A percentile compares a stretch with the other conserved stretches of the same genome.
These are phyloP conservation scores for Aratinga solstitialis DNA, from an alignment of 2,797 vertebrate genomes.

Conservation along the genomic window DNA sequence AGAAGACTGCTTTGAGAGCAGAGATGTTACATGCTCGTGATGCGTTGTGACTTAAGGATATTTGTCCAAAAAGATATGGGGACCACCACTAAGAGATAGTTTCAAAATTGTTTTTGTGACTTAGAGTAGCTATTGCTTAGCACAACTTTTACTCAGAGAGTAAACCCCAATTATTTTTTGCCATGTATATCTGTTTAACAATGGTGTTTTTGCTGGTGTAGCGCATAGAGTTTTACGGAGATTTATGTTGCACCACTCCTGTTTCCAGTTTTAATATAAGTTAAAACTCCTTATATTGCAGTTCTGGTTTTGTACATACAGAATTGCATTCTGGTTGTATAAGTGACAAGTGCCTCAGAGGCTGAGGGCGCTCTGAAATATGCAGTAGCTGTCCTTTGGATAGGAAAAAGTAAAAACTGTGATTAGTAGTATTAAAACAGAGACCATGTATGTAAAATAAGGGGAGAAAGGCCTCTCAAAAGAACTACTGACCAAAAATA, in stretches of 20 bases:
- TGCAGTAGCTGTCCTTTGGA: neutral
- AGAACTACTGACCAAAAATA: neutral
- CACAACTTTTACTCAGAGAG: neutral
- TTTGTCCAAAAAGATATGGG: neutral
- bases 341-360: neutral
- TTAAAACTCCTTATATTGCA: neutral
- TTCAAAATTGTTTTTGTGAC: neutral
- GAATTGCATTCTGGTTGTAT: neutral
- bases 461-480: neutral
- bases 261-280: neutral
- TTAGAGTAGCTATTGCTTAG: neutral
- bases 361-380: neutral
- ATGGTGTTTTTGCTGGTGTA: neutral
- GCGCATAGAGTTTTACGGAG: neutral
- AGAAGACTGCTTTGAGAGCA: neutral
- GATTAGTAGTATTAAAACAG: neutral
- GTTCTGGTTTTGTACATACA: neutral
- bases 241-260: neutral
- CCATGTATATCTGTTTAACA: neutral
- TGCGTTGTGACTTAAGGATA: neutral
- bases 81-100: accelerated
- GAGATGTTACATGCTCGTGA: accelerated
- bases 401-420: neutral
- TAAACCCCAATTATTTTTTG: neutral
- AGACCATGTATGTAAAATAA: neutral